These are phyloP conservation scores for Sinocyclocheilus anophthalmus DNA, from an alignment of 2,113 vertebrate genomes.

Conservation along the genomic window DNA sequence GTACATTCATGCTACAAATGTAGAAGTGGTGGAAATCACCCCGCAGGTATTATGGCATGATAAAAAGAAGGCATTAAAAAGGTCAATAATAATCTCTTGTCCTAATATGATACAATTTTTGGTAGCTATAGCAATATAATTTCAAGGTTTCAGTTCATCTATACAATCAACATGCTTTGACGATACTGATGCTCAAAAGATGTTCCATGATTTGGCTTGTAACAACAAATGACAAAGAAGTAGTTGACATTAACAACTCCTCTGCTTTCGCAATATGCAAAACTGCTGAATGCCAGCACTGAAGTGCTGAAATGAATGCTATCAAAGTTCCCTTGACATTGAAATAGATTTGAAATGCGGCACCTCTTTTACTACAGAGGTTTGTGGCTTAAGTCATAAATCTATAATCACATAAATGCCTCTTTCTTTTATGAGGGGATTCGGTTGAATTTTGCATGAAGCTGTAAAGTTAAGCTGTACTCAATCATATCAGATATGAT, in stretches of 20 bases:
- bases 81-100: neutral
- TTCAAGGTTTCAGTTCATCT: neutral
- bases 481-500: neutral
- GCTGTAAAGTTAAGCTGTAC: constrained; percentile 19
- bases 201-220: neutral
- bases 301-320: neutral
- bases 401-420: constrained; percentile 43
- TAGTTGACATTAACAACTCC: neutral
- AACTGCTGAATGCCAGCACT: neutral
- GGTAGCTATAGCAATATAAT: constrained; percentile 8
- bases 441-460: constrained; percentile 45
- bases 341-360: constrained; percentile 29
- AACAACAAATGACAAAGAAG: neutral
- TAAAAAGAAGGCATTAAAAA: constrained; percentile 9
- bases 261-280: neutral
- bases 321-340: constrained; percentile 26
- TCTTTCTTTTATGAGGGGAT: constrained; percentile 33
- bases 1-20: neutral
- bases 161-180: neutral
- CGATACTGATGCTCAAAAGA: neutral
- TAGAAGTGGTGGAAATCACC: neutral
- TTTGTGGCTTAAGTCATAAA: constrained; percentile 38
- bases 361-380: neutral
- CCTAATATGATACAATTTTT: neutral
- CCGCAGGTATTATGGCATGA: neutral